Evolutionary conservation across 2,797 vertebrate genomes (phyloP).

Genomic region (Cygnus olor): DNA sequence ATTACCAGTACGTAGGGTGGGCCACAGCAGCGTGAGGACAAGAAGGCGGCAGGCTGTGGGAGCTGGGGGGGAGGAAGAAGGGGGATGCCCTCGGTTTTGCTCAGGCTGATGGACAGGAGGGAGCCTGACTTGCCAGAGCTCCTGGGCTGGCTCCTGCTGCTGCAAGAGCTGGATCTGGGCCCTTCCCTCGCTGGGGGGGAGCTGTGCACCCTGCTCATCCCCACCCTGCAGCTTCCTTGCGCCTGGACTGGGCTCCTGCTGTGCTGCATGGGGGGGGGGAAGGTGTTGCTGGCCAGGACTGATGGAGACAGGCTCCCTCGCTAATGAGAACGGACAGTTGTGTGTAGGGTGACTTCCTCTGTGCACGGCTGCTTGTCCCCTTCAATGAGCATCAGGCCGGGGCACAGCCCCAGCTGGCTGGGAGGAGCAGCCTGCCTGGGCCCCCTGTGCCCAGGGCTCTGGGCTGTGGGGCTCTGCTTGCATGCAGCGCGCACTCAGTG

Average conservation of each 20-base stretch:
- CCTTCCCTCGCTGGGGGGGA: not conserved
- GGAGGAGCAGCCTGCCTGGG: not conserved
- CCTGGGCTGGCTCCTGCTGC: not conserved
- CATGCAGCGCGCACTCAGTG: too few species aligned
- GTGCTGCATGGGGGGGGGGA: fast-evolving
- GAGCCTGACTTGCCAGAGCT: not conserved
- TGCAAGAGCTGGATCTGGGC: not conserved
- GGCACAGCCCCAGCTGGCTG: not conserved
- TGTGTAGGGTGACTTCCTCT: not conserved
- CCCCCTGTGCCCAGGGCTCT: not conserved
- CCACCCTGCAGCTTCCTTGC: fast-evolving
- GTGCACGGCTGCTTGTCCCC: not conserved
- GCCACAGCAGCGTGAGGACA: not conserved
- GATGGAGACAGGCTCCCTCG: fast-evolving
- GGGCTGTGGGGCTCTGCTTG: not conserved
- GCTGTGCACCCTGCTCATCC: not conserved
- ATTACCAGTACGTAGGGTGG: not conserved
- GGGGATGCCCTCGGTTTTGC: not conserved
- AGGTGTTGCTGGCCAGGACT: not conserved
- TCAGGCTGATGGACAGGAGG: not conserved
- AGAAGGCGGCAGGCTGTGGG: not conserved
- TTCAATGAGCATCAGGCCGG: not conserved
- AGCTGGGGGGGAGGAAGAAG: not conserved
- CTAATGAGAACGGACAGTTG: not conserved
- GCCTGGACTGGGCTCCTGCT: not conserved